These are phyloP conservation scores for Butastur rufipennis DNA, from an alignment of 2,113 vertebrate genomes.

Conservation along the genomic window DNA sequence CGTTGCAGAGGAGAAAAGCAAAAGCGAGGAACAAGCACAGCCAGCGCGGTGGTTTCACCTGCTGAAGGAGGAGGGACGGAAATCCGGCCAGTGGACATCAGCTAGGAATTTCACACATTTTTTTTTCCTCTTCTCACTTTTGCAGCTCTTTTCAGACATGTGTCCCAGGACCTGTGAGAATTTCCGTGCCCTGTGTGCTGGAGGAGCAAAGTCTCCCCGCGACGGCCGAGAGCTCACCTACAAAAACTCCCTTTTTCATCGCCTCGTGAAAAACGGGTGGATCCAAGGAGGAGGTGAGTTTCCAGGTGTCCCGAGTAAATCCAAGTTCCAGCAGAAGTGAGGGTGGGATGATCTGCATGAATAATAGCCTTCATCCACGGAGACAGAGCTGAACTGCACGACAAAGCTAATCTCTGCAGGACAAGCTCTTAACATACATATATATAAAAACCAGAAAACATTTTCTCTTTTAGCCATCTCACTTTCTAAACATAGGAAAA, in stretches of 20 bases:
- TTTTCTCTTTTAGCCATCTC: neutral
- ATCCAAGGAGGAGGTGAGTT: conserved; percentile 88
- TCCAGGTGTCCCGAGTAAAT: neutral
- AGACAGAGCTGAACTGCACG: neutral
- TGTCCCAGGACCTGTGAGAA: conserved; percentile 90
- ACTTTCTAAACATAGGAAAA: neutral
- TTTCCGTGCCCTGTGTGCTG: conserved; percentile 82
- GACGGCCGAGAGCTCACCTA: conserved; percentile 76
- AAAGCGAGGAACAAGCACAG: neutral
- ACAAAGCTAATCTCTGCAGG: neutral
- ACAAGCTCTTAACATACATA: neutral
- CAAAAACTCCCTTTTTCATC: conserved; percentile 83
- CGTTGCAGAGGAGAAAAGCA: neutral
- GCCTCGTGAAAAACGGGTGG: conserved; percentile 85
- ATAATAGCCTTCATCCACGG: neutral
- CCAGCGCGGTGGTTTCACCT: accelerated
- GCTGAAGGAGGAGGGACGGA: neutral
- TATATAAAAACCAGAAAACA: neutral
- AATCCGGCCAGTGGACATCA: neutral
- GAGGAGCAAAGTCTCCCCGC: conserved; percentile 66
- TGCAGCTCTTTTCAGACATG: conserved; percentile 83
- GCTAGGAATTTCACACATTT: neutral
- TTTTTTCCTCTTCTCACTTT: neutral
- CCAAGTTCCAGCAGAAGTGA: neutral
- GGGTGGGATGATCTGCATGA: neutral